Base-by-base conservation (phyloP, 2,888 invertebrate genomes). In the Chymomyza fuscimana region DNA sequence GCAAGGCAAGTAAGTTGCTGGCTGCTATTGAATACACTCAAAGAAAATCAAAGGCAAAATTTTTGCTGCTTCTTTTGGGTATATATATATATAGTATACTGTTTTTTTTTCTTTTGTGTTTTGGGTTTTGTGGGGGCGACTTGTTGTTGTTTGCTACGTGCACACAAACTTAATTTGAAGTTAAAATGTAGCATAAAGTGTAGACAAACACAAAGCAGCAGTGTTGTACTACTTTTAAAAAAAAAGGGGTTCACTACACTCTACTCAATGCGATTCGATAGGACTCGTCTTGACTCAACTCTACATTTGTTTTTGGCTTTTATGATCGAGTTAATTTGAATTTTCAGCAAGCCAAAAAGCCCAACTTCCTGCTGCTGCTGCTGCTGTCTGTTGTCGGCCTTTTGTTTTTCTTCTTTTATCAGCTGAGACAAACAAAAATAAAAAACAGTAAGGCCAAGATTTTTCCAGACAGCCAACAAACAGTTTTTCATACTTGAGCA, bases 121-220 rank as follows among this genome's bases (percentile, higher is more conserved):
- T 50, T 12, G 61, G 15, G 54, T 51, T 40, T 32, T 52, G 65
- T 59, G 16, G 54, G 51, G 65, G 64, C 59, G 73, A 69, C 40
- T 65, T 77, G 77, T 66, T 74, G 72, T 65, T 78, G 82, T 86
- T 87, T 88, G 85, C 84, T 86, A 88, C 83, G 83, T 83, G 83
- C 86, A 83, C 83, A 83, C 88, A 87, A 83, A 86, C 83, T 86
- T 83, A 83, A 83, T 83, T 83, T 86, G 74, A 87, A 83, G 86
- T 82, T 82, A 82, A 82, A 82, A 82, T 82, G 87, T 87, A 78
- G 70, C 72, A 73, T 72, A 86, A 87, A 86, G 85, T 86, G 81
- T 79, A 73, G 85, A 58, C 77, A 79, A 81, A 81, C 80, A 46
- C 32, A 81, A 76, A 76, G 66, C 69, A 15, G 65, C 54, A 15